Evolutionary conservation across 2,888 invertebrate species (phyloP), one percentile per base, ranked within the genome.

Genomic region (Plusia festucae): DNA sequence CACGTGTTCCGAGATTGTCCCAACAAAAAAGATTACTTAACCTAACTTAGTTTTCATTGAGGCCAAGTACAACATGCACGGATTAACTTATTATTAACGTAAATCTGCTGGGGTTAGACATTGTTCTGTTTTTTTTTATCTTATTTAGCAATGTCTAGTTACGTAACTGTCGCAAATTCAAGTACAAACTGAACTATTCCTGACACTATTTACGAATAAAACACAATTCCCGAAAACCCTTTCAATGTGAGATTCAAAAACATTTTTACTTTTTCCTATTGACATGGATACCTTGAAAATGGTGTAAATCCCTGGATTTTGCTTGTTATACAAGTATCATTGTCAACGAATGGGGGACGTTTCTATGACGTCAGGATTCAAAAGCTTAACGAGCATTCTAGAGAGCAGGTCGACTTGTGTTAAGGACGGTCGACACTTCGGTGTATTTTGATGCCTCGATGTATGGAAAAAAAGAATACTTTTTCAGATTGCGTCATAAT

Each of bases 281-380:
- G 40, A 40, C 40, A 40, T n/a, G 40, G 40, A 40, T 40, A 40
- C 40, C 40, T 40, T n/a, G 40, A 40, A 6, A 40, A 40, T 13
- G 40, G n/a, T n/a, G 40, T 40, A 40, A 40, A 40, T 40, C 40
- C 40, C 40, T 40, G 40, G 40, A 40, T 40, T 40, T 40, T n/a
- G 40, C 40, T 40, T 40, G n/a, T 40, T 40, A n/a, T n/a, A 40
- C n/a, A n/a, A 40, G 40, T 40, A 40, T 40, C 40, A 40, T 40
- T 40, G 40, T 40, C 40, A 6, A 1, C 15, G n/a, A n/a, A n/a
- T 40, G 40, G 13, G 40, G n/a, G 40, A 40, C n/a, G 40, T 15
- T n/a, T 40, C n/a, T 40, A 40, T 40, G 40, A 13, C 40, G n/a
- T 0, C 40, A 40, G 40, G 40, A 40, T 40, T 40, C 40, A 40